Base-by-base conservation (phyloP, 2,888 invertebrate species). In the Tiliacea citrago region DNA sequence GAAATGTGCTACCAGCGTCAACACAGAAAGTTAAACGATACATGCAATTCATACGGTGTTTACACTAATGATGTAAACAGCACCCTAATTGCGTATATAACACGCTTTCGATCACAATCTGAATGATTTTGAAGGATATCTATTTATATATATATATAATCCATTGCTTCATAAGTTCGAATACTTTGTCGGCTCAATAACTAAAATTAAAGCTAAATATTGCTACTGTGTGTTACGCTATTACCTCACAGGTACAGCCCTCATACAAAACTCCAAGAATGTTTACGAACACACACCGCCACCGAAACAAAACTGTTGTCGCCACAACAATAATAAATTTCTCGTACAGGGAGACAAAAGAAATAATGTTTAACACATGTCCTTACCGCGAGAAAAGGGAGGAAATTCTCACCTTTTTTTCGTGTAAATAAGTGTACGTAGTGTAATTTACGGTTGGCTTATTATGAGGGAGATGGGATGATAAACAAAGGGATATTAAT, bases 371-470 rank as follows among this genome's bases (percentile, higher is more conserved):
- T 24, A 62, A 75, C 81, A 85, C 74, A 76, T 75, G 83, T 77
- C 55, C 47, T 66, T 74, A 65, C 39, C 47, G 39, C 62, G 49
- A 62, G 35, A 55, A 63, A 53, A 74, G 53, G 29, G n/a, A 71
- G 66, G 55, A 66, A 70, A 65, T 63, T 76, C 68, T 58, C 77
- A 70, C 73, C 47, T 73, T 73, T 78, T 75, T 67, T 58, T 18
- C 18, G 18, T 51, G 42, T 60, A n/a, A 39, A 57, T 65, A 42
- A 12, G 53, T 73, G 12, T 18, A 77, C 18, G 63, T 75, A 77
- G 68, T 81, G 81, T 83, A 83, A 87, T 85, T 83, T 87, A 83
- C 76, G 71, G 74, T 74, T 74, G 53, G 47, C 74, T 75, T 84
- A 47, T 60, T 51, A 69, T 55, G 21, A 45, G 39, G 39, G 47